A percentile compares a stretch with the other conserved stretches of the same genome.
These are phyloP conservation scores for Pempheris klunzingeri DNA, from an alignment of 2,797 vertebrate genomes.

Conservation along the genomic window DNA sequence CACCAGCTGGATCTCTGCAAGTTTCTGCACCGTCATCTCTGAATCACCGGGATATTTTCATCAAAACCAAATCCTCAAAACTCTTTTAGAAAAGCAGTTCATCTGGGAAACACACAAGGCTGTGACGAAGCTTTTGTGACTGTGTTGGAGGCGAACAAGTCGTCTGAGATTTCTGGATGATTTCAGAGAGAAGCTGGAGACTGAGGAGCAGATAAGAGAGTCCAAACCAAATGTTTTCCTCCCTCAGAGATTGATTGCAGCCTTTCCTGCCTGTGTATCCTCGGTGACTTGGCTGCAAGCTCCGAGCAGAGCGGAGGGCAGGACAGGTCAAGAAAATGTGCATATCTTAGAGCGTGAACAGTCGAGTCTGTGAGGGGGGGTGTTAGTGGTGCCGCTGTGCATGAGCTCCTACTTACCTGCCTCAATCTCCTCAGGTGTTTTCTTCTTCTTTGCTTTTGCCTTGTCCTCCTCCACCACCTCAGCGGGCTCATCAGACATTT, in stretches of 20 bases:
- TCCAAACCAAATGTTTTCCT: slow-evolving; percentile 38
- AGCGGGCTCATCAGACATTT: slow-evolving; percentile 69
- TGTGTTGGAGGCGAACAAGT: neutral
- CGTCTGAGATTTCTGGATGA: neutral
- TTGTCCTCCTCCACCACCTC: slow-evolving; percentile 37
- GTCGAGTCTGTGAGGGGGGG: neutral
- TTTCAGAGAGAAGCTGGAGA: slow-evolving; percentile 10
- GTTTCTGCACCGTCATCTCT: slow-evolving; percentile 43
- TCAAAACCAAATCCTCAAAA: neutral
- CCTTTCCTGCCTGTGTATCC: slow-evolving; percentile 36
- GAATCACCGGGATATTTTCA: slow-evolving; percentile 37
- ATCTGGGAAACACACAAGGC: neutral
- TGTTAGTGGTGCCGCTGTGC: neutral
- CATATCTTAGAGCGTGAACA: neutral
- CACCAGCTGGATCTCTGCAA: slow-evolving; percentile 29
- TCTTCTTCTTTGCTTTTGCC: slow-evolving; percentile 80
- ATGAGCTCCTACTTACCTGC: slow-evolving; percentile 71
- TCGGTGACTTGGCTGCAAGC: slow-evolving; percentile 31
- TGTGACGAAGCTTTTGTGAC: neutral
- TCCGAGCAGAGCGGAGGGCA: slow-evolving; percentile 16
- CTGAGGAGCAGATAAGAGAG: slow-evolving; percentile 30
- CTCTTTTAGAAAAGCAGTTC: neutral
- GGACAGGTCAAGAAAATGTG: slow-evolving; percentile 7
- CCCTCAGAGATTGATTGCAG: slow-evolving; percentile 48
- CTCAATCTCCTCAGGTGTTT: slow-evolving; percentile 80